Evolutionary conservation across 2,888 invertebrate species (phyloP), one percentile per base, ranked within the genome.

Genomic region (Tanypteryx hageni): DNA sequence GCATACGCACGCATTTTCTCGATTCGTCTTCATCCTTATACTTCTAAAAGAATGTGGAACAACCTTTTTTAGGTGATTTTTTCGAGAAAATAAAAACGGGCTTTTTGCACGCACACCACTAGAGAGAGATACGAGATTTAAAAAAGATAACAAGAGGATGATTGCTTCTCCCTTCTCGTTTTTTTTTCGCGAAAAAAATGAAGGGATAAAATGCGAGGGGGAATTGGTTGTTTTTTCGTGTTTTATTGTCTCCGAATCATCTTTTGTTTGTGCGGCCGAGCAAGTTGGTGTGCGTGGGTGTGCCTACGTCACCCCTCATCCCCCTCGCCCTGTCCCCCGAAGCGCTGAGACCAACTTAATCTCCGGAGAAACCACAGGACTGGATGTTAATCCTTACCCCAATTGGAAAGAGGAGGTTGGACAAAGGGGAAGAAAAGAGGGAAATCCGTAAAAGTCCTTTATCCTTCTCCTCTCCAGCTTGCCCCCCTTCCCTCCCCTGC

Each of bases 331-430:
- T 3, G 7, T 5, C 3, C 61, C 58, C 86, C 18, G 18, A 86
- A 64, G 61, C 86, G 61, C 14, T 61, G 86, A 86, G 86, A 61
- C 27, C 58, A 31, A 61, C 61, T 86, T 61, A 86, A 86, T 86
- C 86, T 86, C 86, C 86, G 58, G 59, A 31, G 64, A 86, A 61
- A 86, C 86, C 86, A 31, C 86, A 31, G 61, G 89, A 59, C 44
- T 27, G 27, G 14, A 27, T 68, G 89, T 68, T 89, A 64, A 68
- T 89, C 89, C 64, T 64, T 89, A 44, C 44, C 64, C 64, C 89
- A 31, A 89, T 89, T 89, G 89, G 89, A 89, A 61, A 59, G n/a
- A 27, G 86, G 18, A 16, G 59, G 14, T 14, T 58, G 31, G 61
- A 57, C 18, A 27, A 31, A 27, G 61, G 61, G 16, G 27, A n/a